These are phyloP conservation scores for Diarsia rubi DNA, from an alignment of 2,888 invertebrate species.

Conservation along the genomic window DNA sequence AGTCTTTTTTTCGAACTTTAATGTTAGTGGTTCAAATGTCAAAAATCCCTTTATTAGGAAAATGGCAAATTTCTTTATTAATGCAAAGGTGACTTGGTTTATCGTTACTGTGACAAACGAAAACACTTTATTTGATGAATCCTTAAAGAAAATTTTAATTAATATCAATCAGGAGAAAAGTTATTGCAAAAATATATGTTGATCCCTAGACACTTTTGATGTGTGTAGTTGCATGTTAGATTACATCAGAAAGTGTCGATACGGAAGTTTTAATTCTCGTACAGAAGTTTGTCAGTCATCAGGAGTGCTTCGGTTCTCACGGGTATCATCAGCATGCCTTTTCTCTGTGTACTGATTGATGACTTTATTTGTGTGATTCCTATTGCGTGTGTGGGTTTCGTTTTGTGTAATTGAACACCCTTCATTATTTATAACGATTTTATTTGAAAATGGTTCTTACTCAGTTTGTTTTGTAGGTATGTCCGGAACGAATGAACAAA, in stretches of 20 bases:
- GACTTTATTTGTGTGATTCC: slow-evolving; percentile 3
- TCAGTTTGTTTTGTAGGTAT: background rate
- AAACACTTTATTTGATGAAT: too few relatives aligned
- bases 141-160: too few relatives aligned
- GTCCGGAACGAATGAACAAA: too few relatives aligned
- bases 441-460: background rate
- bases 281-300: slow-evolving; percentile 15
- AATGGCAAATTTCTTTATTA: too few relatives aligned
- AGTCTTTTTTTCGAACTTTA: too few relatives aligned
- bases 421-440: background rate
- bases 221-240: slow-evolving; percentile 16
- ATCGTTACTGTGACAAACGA: too few relatives aligned
- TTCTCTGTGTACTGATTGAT: background rate
- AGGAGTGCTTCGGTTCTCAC: slow-evolving; percentile 32
- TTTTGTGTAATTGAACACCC: background rate
- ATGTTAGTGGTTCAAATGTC: too few relatives aligned
- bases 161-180: too few relatives aligned
- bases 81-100: too few relatives aligned
- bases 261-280: slow-evolving; percentile 36
- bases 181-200: too few relatives aligned
- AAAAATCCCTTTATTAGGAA: too few relatives aligned
- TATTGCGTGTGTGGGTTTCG: background rate
- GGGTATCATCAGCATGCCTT: background rate
- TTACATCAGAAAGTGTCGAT: slow-evolving; percentile 46
- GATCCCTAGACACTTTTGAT: too few relatives aligned